A percentile compares a stretch with the other conserved stretches of the same genome.
Conservation (phyloP, 2,888 invertebrate species). For the Drosophila acutilabella region DNA sequence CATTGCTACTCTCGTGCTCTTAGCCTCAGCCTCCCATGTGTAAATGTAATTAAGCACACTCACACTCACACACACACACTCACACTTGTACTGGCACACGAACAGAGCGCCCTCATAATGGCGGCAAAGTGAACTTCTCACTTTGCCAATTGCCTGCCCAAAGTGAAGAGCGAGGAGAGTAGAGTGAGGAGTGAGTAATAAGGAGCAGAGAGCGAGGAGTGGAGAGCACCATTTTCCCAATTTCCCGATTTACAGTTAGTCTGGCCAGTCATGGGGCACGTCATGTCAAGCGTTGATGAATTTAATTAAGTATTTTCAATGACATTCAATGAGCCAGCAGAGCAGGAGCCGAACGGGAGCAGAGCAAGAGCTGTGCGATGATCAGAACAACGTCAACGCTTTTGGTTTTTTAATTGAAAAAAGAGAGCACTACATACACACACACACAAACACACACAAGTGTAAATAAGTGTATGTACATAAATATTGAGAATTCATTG, state of each 20-base stretch:
- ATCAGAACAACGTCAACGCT: conserved; percentile 35
- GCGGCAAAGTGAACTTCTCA: conserved; percentile 71
- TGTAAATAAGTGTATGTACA: conserved; percentile 14
- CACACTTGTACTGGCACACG: conserved; percentile 6
- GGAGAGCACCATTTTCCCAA: conserved; percentile 2
- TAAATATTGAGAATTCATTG: conserved; percentile 27
- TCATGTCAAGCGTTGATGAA: conserved; percentile 76
- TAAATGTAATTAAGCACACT: conserved; percentile 76
- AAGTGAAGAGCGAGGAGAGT: conserved; percentile 1
- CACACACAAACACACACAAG: neutral
- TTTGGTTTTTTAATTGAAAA: conserved; percentile 68
- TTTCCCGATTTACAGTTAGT: neutral
- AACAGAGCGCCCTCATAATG: conserved; percentile 55
- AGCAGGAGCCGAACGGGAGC: conserved; percentile 9
- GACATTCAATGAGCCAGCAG: conserved; percentile 57
- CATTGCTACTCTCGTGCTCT: conserved; percentile 1
- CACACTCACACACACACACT: conserved; percentile 28
- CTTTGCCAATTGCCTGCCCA: conserved; percentile 69
- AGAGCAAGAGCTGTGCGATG: conserved; percentile 10
- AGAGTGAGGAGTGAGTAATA: too few relatives aligned
- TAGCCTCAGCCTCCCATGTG: conserved; percentile 45
- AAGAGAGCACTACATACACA: conserved; percentile 14
- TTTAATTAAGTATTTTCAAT: conserved; percentile 79
- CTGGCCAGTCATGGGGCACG: conserved; percentile 30
- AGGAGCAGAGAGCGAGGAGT: neutral